Conservation (phyloP, 2,797 vertebrate genomes). For the Catharus ustulatus region DNA sequence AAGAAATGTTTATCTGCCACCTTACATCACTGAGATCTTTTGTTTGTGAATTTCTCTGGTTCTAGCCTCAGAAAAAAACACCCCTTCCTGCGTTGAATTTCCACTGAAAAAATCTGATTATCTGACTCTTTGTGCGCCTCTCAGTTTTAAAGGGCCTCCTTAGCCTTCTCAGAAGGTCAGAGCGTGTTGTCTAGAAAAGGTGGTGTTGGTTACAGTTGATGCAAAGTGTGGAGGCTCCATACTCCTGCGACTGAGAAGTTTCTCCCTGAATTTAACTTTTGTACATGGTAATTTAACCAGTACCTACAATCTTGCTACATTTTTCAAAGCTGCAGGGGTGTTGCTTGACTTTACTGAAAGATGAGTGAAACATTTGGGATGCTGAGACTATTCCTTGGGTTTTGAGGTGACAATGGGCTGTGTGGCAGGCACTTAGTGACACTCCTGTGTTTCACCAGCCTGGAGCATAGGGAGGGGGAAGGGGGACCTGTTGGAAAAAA, state of each 20-base stretch:
- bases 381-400: neutral
- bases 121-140: rapidly evolving
- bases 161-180: neutral
- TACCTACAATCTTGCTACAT: neutral
- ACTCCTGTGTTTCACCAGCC: rapidly evolving
- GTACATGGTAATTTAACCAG: neutral
- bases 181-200: neutral
- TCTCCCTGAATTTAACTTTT: neutral
- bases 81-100: neutral
- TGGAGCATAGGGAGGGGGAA: neutral
- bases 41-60: neutral
- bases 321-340: neutral
- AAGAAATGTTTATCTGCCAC: neutral
- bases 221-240: neutral
- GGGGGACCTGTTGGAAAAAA: neutral
- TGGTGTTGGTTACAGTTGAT: neutral
- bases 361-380: neutral
- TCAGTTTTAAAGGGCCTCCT: neutral
- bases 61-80: neutral
- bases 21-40: neutral
- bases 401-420: neutral
- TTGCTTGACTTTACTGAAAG: neutral
- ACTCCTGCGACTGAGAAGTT: neutral
- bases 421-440: rapidly evolving
- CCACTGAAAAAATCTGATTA: neutral